Base-by-base conservation (phyloP, 2,888 invertebrate genomes). In the Lithophane leautieri region DNA sequence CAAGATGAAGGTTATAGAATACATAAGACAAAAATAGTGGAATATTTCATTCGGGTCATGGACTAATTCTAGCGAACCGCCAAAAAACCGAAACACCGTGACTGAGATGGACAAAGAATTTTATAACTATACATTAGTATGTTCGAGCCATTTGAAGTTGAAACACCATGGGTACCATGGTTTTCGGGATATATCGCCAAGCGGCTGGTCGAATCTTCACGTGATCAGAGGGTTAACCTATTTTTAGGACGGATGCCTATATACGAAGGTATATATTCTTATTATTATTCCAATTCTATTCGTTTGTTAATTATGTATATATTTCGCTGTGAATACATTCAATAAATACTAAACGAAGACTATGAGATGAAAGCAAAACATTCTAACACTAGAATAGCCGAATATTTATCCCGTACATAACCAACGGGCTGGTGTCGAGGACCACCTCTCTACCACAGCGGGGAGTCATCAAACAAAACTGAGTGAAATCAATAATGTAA, bases 401-500 rank as follows among this genome's bases (percentile, higher is more conserved):
- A 70, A 60, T 61, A 70, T 85, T 70, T 66, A 69, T 69, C 47
- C 22, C 25, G n/a, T 62, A 52, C 67, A 70, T 47, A 63, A 72
- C 40, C 58, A 85, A 44, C 82, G 22, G 28, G 47, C 58, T 76
- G 76, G 87, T 85, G 87, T 83, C 83, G 86, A 84, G 72, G 83
- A 85, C 86, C 87, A 86, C 81, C 84, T 69, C 79, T 83, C 85
- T 75, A 79, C 81, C 92, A 40, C 94, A 92, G 93, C 94, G 93
- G 95, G 96, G 90, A 81, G 92, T 90, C 94, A 88, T 86, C 92
- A 91, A 90, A 93, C 93, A 92, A 92, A 94, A 94, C 93, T 92
- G 88, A 89, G 93, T 93, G 95, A 95, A 95, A 95, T 95, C 95
- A 95, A 95, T 95, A 95, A 93, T 92, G 93, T 95, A 95, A 96